phyloP scores from a whole-genome alignment of 2,113 vertebrate species.

The Smithornis capensis region DNA sequence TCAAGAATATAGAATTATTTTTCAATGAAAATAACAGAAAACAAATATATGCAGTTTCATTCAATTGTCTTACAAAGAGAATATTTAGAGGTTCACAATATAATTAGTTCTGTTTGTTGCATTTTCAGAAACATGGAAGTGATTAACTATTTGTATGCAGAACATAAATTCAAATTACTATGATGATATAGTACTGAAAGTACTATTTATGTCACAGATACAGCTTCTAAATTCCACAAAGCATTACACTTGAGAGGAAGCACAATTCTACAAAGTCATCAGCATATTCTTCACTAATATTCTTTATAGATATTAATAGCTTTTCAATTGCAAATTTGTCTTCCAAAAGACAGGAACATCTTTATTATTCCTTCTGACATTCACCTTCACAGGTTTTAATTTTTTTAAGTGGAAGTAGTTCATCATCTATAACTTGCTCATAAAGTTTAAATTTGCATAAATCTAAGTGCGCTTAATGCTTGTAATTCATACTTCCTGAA shows the following conservation, averaged over 20 bases:
- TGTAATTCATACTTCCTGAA: not conserved
- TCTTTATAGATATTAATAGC: not conserved
- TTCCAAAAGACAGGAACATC: not conserved
- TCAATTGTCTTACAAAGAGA: not conserved
- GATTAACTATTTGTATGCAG: not conserved
- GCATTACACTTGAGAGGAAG: not conserved
- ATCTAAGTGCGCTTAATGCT: not conserved
- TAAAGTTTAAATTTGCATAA: not conserved
- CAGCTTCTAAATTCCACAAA: not conserved
- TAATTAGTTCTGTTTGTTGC: not conserved
- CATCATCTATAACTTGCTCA: not conserved
- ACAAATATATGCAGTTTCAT: not conserved
- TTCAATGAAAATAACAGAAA: conserved; percentile 3
- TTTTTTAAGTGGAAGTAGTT: not conserved
- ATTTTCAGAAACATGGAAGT: not conserved
- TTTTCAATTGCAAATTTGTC: not conserved
- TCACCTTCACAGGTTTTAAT: not conserved
- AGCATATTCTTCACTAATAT: not conserved
- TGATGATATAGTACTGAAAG: not conserved
- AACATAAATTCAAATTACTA: not conserved
- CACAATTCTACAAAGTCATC: not conserved
- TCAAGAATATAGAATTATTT: not conserved
- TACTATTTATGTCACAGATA: not conserved
- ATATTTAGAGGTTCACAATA: not conserved
- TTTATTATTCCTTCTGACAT: not conserved